Conservation (phyloP, 2,888 invertebrate species). For the Lepas anatifera region DNA sequence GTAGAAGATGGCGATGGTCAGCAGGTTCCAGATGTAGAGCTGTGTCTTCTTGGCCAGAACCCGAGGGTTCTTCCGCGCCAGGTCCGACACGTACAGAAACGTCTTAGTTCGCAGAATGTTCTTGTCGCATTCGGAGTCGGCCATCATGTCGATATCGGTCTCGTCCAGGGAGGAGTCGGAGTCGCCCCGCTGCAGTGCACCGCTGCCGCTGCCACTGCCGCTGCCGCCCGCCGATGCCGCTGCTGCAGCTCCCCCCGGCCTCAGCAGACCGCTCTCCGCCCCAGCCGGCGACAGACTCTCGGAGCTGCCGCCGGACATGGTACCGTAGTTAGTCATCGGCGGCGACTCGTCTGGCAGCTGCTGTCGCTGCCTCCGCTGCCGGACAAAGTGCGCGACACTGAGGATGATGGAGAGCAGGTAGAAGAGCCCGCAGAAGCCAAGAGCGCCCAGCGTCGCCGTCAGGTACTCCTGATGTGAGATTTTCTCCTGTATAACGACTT, state of each 20-base stretch:
- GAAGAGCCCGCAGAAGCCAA: constrained; percentile 23
- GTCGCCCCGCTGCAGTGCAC: constrained; percentile 9
- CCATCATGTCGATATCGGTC: constrained; percentile 44
- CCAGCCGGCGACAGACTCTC: too few relatives aligned
- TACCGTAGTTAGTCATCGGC: not conserved
- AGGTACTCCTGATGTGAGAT: constrained; percentile 18
- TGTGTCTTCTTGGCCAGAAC: constrained; percentile 50
- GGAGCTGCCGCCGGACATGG: not conserved
- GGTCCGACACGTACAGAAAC: constrained; percentile 47
- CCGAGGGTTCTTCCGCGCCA: constrained; percentile 50
- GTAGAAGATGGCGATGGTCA: constrained; percentile 72
- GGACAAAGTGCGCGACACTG: constrained; percentile 19
- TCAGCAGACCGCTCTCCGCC: too few relatives aligned
- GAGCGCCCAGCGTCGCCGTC: constrained; percentile 23
- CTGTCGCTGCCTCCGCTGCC: not conserved
- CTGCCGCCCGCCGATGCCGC: too few relatives aligned
- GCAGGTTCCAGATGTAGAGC: constrained; percentile 59
- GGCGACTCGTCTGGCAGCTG: not conserved
- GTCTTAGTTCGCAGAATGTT: constrained; percentile 44
- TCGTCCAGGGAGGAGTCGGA: constrained; percentile 41
- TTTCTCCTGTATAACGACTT: not conserved
- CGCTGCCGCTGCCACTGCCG: not conserved
- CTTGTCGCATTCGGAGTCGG: constrained; percentile 44
- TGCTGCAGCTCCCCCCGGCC: too few relatives aligned
- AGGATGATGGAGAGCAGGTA: constrained; percentile 22